Evolutionary conservation across 2,113 vertebrate genomes (phyloP), one percentile per base, ranked within the genome.

Genomic region (Semicossyphus pulcher): DNA sequence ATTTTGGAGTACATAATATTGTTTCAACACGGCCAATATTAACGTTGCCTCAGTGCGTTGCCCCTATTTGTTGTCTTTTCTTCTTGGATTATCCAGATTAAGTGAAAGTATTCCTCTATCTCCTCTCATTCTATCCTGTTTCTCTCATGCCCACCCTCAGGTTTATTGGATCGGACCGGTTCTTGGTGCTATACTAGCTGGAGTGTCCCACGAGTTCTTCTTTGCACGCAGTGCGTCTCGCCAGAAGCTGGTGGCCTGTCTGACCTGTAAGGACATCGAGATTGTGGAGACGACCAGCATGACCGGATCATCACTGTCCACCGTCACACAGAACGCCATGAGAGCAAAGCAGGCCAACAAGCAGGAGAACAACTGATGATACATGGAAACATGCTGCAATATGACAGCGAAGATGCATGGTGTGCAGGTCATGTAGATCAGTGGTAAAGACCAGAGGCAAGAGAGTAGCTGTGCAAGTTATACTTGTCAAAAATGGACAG

Each of bases 141-240:
- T 23, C 2, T 49, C 11, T 32, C 23, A 25, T 21, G 11, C 23
- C 45, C 23, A 14, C 51, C 28, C 26, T 9, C 78, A 95, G 95
- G 94, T 96, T 21, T 95, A 93, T 57, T 95, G 94, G 94, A 88
- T 95, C 16, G 94, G 94, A 4, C 95, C 93, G 0, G 86, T 91
- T 56, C 56, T 95, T 2, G 95, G 95, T 0, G 93, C 94, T 0
- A 45, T 95, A 1, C 87, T 95, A 52, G 94, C 91, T 0, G 94
- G 91, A 9, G 31, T 95, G 41, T 94, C 90, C 81, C 93, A 95
- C 0, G 93, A 95, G 78, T 95, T 95, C 69, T 48, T 96, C 78
- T 95, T 96, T 16, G 93, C 93, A 0, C 88, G 88, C 12, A 86
- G 92, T 0, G 92, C 93, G 10, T 95, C 94, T 28, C 80, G 90